Conservation (phyloP, 2,888 invertebrate genomes). For the Nomada lathburiana region DNA sequence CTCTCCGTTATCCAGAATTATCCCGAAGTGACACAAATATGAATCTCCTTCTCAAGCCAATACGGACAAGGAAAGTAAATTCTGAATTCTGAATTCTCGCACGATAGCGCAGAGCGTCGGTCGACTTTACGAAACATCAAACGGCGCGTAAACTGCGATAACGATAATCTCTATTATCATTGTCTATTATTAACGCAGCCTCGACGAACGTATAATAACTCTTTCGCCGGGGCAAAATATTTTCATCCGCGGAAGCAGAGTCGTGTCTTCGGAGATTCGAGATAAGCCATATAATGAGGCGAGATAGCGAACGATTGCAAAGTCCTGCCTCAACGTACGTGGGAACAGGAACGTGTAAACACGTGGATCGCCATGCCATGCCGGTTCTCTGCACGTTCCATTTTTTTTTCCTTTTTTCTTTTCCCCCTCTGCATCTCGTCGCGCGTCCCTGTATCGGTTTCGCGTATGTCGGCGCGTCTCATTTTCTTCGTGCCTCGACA, state of each 20-base stretch:
- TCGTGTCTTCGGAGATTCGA: constrained; percentile 60
- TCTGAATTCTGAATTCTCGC: neutral
- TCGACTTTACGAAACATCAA: neutral
- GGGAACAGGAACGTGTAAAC: constrained; percentile 75
- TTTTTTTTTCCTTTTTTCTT: constrained; percentile 36
- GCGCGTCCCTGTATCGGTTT: neutral
- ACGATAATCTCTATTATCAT: neutral
- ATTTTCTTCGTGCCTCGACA: constrained; percentile 9
- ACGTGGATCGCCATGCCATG: constrained; percentile 59
- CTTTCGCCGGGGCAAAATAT: constrained; percentile 38
- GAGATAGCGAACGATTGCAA: constrained; percentile 68
- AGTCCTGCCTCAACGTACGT: constrained; percentile 66
- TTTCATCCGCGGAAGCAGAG: constrained; percentile 69
- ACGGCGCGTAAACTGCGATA: constrained; percentile 3
- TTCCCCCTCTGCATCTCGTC: too few relatives aligned
- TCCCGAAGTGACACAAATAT: neutral
- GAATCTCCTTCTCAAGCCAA: neutral
- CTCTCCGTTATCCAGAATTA: too few relatives aligned
- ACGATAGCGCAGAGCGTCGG: neutral
- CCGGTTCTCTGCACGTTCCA: constrained; percentile 51
- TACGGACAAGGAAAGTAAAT: neutral
- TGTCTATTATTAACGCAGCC: neutral
- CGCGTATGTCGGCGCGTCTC: neutral
- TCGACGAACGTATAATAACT: neutral
- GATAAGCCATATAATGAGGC: constrained; percentile 70